Conservation (phyloP, 2,888 invertebrate species). For the Tetropium fuscum region DNA sequence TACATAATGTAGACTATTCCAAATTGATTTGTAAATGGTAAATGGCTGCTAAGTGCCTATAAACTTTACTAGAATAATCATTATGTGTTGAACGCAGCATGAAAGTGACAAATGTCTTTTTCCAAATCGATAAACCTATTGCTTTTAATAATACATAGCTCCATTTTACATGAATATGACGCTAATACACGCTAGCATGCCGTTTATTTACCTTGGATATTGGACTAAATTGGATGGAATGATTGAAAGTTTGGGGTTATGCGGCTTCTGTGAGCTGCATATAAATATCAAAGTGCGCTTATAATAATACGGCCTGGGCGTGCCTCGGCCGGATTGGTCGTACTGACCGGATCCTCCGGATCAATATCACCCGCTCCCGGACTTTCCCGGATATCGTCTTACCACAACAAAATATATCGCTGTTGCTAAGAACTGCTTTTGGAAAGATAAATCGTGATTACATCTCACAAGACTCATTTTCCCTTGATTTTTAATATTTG, state of each 20-base stretch:
- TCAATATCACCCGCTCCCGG: slow-evolving; percentile 63
- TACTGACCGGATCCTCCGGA: slow-evolving; percentile 63
- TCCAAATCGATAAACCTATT: background rate
- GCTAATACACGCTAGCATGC: background rate
- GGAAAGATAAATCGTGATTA: no score
- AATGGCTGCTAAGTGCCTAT: no score
- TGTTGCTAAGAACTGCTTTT: slow-evolving; percentile 30
- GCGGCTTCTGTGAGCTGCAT: slow-evolving; percentile 46
- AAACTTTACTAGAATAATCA: no score
- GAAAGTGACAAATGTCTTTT: background rate
- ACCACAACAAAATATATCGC: slow-evolving; percentile 46
- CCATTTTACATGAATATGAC: background rate
- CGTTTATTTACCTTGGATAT: slow-evolving; percentile 38
- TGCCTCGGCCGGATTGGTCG: slow-evolving; percentile 61
- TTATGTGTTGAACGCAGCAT: no score
- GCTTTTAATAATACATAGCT: background rate
- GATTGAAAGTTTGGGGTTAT: slow-evolving; percentile 40
- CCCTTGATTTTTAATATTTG: no score
- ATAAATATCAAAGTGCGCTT: slow-evolving; percentile 47
- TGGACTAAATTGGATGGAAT: slow-evolving; percentile 41
- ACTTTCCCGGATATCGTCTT: slow-evolving; percentile 61
- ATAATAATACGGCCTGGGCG: slow-evolving; percentile 57
- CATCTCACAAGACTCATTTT: no score
- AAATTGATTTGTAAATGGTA: no score
- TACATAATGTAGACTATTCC: no score